phyloP scores from a whole-genome alignment of 2,888 invertebrate genomes.

The Ceramica pisi region DNA sequence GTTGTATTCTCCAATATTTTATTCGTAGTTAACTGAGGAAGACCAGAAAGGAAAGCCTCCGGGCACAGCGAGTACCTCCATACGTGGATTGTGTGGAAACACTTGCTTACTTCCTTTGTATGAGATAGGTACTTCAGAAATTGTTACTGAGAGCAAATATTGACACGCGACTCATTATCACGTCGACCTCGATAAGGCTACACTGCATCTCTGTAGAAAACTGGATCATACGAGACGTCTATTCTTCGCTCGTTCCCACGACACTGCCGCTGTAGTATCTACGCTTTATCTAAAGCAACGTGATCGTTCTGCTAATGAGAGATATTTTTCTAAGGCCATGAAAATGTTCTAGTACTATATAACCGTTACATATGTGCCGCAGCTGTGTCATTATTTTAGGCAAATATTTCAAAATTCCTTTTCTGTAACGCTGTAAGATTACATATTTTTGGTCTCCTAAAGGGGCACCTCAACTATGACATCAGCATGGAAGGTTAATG shows the following conservation, averaged over 20 bases:
- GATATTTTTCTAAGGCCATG: slow-evolving; percentile 79
- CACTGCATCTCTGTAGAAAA: slow-evolving; percentile 85
- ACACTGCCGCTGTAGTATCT: slow-evolving; percentile 77
- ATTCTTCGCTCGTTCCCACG: slow-evolving; percentile 88
- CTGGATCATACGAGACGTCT: slow-evolving; percentile 84
- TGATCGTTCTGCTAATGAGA: slow-evolving; percentile 85
- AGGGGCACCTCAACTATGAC: slow-evolving; percentile 42
- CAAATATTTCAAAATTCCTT: slow-evolving; percentile 14
- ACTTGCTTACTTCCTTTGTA: slow-evolving; percentile 71
- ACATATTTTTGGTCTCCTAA: not conserved
- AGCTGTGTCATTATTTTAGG: slow-evolving; percentile 34
- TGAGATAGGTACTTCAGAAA: slow-evolving; percentile 69
- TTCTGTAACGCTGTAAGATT: not conserved
- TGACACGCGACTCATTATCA: slow-evolving; percentile 85
- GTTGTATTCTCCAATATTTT: slow-evolving; percentile 1
- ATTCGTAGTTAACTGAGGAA: slow-evolving; percentile 6
- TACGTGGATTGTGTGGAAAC: slow-evolving; percentile 58
- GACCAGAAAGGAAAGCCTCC: slow-evolving; percentile 33
- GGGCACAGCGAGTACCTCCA: slow-evolving; percentile 20
- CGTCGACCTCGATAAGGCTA: slow-evolving; percentile 85
- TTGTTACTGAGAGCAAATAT: slow-evolving; percentile 82
- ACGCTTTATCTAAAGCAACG: slow-evolving; percentile 82
- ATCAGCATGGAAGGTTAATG: slow-evolving; percentile 71
- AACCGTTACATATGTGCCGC: slow-evolving; percentile 23
- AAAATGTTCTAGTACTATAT: slow-evolving; percentile 66